These are phyloP conservation scores for Struthidea cinerea DNA, from an alignment of 2,113 vertebrate genomes.

Conservation along the genomic window DNA sequence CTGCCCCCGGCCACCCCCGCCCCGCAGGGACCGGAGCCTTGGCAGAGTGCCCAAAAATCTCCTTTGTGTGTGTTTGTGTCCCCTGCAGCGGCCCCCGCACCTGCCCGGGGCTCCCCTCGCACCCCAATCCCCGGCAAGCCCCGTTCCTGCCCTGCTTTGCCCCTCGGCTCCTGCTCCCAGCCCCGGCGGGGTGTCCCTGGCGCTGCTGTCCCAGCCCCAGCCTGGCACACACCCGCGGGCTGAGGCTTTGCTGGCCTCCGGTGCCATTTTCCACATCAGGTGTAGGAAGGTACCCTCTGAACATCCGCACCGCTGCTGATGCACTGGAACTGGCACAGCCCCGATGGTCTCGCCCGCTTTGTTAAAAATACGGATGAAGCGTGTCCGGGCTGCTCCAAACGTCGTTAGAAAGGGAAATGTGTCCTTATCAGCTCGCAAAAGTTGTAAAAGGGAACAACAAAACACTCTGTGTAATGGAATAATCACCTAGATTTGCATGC, in stretches of 20 bases:
- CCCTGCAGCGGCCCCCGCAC: too few relatives aligned
- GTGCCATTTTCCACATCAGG: background rate
- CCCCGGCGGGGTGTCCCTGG: background rate
- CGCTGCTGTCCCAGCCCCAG: background rate
- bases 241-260: background rate
- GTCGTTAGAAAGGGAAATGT: background rate
- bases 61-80: too few relatives aligned
- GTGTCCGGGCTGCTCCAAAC: background rate
- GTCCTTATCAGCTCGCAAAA: background rate
- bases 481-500: background rate
- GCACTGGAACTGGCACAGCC: background rate
- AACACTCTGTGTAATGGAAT: fast-evolving
- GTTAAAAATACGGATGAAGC: background rate
- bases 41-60: background rate
- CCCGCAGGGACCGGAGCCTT: background rate
- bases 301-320: fast-evolving
- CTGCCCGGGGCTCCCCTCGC: background rate
- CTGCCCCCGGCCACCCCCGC: background rate
- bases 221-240: background rate
- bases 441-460: background rate
- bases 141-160: background rate
- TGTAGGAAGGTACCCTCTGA: background rate
- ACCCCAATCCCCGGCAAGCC: background rate
- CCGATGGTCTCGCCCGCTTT: fast-evolving
- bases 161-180: background rate